Evolutionary conservation across 1,140 invertebrate genomes (phyloP).

Genomic region (Mercenaria mercenaria): DNA sequence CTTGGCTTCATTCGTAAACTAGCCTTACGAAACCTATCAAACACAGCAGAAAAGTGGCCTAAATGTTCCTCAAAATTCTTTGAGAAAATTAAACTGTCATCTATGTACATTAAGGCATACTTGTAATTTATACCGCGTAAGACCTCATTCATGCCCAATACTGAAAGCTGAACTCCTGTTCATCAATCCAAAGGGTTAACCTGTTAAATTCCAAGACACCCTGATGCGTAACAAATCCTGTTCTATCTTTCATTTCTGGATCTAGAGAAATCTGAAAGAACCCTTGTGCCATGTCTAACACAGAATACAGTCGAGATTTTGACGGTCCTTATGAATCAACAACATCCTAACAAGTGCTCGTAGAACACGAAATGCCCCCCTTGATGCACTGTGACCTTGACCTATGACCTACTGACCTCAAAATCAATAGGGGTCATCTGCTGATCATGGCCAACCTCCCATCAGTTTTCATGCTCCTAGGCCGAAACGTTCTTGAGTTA

Average conservation of each 20-base stretch:
- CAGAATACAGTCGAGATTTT: conserved; percentile 29
- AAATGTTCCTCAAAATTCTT: conserved; percentile 85
- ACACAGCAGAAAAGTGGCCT: conserved; percentile 71
- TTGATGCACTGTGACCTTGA: no score
- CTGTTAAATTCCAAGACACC: conserved; percentile 65
- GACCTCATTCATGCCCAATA: conserved; percentile 74
- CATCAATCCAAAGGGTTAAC: conserved; percentile 69
- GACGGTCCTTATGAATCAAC: conserved; percentile 39
- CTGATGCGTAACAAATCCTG: no score
- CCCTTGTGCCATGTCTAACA: conserved; percentile 64
- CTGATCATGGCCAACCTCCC: no score
- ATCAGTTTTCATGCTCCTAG: no score
- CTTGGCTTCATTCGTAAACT: conserved; percentile 77
- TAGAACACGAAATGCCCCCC: no score
- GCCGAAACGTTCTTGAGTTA: no score
- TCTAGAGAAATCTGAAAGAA: conserved; percentile 69
- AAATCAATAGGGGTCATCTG: no score
- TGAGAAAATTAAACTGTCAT: conserved; percentile 72
- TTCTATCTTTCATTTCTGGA: conserved; percentile 57
- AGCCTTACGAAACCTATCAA: conserved; percentile 36
- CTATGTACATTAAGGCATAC: conserved; percentile 63
- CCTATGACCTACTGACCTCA: no score
- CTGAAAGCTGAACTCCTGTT: conserved; percentile 60
- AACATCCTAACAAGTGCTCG: conserved; percentile 52
- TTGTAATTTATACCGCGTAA: conserved; percentile 70